phyloP scores from a whole-genome alignment of 2,113 vertebrate genomes.

The Zosterops pallidus region DNA sequence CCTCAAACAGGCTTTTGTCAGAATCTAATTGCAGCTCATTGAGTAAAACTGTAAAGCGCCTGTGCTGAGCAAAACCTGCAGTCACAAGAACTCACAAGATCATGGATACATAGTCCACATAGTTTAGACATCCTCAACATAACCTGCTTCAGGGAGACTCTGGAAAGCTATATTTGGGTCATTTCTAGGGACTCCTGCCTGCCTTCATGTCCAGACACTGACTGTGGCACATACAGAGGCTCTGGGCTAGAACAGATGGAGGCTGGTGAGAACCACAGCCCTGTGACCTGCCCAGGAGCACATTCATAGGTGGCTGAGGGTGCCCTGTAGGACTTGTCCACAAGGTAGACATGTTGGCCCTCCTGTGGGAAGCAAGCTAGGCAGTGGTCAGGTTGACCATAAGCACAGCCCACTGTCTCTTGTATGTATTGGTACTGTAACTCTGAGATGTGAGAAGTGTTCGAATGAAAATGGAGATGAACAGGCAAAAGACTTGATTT shows the following conservation, averaged over 20 bases:
- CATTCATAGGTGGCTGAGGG: background rate
- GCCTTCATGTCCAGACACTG: background rate
- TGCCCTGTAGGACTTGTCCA: background rate
- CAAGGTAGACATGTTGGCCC: rapidly evolving
- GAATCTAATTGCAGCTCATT: background rate
- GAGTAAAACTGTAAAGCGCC: background rate
- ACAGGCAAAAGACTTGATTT: background rate
- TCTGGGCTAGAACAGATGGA: background rate
- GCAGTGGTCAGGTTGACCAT: background rate
- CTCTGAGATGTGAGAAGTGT: background rate
- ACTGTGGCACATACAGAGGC: background rate
- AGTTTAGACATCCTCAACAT: background rate
- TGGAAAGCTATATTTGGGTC: rapidly evolving
- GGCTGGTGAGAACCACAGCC: background rate
- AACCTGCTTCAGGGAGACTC: background rate
- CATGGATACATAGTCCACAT: background rate
- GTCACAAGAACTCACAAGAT: background rate
- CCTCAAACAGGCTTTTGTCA: background rate
- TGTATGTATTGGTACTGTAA: background rate
- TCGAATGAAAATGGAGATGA: background rate
- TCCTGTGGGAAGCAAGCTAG: background rate
- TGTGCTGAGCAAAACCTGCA: background rate
- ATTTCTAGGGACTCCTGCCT: background rate
- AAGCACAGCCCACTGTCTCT: background rate
- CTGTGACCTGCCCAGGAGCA: background rate